Evolutionary conservation across 2,113 vertebrate species (phyloP).

Genomic region (Gorsachius goisagi): DNA sequence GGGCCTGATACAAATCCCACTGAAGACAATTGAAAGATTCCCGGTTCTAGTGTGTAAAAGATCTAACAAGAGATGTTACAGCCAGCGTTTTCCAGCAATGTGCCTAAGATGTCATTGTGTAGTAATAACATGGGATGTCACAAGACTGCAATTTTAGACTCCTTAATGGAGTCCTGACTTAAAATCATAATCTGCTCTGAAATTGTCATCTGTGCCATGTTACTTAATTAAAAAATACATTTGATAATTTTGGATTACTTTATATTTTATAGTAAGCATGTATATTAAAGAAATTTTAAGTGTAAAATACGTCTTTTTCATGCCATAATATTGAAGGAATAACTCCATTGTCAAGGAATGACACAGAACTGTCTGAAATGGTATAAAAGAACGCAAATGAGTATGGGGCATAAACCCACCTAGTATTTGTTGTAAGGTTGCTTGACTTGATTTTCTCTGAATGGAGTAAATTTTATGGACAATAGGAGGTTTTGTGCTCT

Average conservation of each 20-base stretch:
- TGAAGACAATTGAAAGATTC: not conserved
- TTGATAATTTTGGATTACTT: not conserved
- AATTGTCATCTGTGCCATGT: not conserved
- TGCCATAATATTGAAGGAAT: not conserved
- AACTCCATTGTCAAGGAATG: not conserved
- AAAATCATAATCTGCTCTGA: not conserved
- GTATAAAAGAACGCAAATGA: not conserved
- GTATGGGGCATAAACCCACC: not conserved
- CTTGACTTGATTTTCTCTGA: slow-evolving; percentile 8
- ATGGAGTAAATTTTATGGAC: not conserved
- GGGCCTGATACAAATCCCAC: not conserved
- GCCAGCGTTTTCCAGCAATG: not conserved
- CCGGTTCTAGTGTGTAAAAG: not conserved
- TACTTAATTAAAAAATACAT: not conserved
- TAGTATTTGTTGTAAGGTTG: not conserved
- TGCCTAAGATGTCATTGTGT: not conserved
- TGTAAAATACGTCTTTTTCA: not conserved
- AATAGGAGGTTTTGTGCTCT: not conserved
- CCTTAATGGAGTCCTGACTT: not conserved
- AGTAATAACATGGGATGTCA: not conserved
- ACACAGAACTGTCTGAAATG: not conserved
- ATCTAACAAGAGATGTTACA: not conserved
- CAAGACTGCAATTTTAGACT: not conserved
- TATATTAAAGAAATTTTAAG: not conserved
- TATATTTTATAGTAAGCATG: not conserved